A percentile compares a stretch with the other conserved stretches of the same genome.
Conservation (phyloP, 2,113 vertebrate species). For the Diadophis punctatus region DNA sequence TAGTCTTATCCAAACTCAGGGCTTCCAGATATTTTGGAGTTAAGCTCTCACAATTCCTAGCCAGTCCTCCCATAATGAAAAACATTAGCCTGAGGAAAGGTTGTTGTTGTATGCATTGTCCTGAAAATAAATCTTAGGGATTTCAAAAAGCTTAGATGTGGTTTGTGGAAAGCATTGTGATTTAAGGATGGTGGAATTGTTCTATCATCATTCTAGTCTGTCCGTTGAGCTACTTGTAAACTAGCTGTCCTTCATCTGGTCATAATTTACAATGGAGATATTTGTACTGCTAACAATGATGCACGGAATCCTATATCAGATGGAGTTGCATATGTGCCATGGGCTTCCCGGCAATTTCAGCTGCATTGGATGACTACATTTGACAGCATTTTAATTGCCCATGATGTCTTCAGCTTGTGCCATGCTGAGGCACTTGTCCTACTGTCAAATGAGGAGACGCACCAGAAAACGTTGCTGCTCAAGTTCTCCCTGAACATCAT, state of each 20-base stretch:
- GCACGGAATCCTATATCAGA: not conserved
- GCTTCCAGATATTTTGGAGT: not conserved
- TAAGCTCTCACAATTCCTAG: not conserved
- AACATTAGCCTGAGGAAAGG: not conserved
- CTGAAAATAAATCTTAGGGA: not conserved
- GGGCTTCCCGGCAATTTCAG: not conserved
- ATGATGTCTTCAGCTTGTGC: not conserved
- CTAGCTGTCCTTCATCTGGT: not conserved
- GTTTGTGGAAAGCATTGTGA: not conserved
- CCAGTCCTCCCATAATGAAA: not conserved
- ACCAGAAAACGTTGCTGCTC: not conserved
- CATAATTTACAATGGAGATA: not conserved
- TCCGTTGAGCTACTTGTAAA: not conserved
- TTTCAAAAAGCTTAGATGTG: not conserved
- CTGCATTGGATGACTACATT: not conserved
- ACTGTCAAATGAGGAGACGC: not conserved
- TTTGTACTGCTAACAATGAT: not conserved
- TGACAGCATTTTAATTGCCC: not conserved
- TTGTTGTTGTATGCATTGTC: not conserved
- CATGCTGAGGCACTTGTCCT: not conserved
- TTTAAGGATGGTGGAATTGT: not conserved
- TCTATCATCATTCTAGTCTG: not conserved
- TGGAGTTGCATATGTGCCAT: not conserved
- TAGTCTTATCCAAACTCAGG: not conserved
- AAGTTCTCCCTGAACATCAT: not conserved